Percentiles rank a stretch among this genome's conserved stretches.
Conservation (phyloP, 1,140 invertebrate genomes). For the Leptinotarsa lineolata region DNA sequence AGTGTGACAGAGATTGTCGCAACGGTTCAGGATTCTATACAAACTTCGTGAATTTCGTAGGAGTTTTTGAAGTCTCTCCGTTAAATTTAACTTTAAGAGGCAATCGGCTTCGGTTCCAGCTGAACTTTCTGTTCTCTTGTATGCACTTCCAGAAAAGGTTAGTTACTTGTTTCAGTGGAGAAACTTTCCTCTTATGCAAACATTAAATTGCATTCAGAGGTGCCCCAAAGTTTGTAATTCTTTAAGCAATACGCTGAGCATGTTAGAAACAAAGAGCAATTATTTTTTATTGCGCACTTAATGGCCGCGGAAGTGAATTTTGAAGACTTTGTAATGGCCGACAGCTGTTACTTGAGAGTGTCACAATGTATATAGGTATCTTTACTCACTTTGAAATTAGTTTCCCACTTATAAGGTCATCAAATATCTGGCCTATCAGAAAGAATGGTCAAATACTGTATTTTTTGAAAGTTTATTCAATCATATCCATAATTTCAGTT, state of each 20-base stretch:
- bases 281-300: not conserved
- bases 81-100: slow-evolving; percentile 49
- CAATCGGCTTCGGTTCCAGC: slow-evolving; percentile 36
- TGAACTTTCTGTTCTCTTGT: slow-evolving; percentile 27
- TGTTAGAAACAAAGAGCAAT: not conserved
- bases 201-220: slow-evolving; percentile 29
- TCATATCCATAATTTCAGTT: too few species aligned
- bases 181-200: slow-evolving; percentile 29
- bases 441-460: too few species aligned
- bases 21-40: slow-evolving; percentile 14
- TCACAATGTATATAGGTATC: too few species aligned
- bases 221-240: not conserved
- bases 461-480: too few species aligned
- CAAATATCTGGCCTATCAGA: too few species aligned
- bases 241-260: not conserved
- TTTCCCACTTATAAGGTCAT: too few species aligned
- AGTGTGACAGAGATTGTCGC: not conserved
- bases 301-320: not conserved
- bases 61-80: slow-evolving; percentile 34
- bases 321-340: not conserved
- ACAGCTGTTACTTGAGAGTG: not conserved
- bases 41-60: slow-evolving; percentile 25
- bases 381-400: too few species aligned
- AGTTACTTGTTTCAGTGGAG: slow-evolving; percentile 30
- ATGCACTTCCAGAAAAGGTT: slow-evolving; percentile 32